Evolutionary conservation across 2,113 vertebrate genomes (phyloP), one percentile per base, ranked within the genome.

Genomic region (Tupaia chinensis): DNA sequence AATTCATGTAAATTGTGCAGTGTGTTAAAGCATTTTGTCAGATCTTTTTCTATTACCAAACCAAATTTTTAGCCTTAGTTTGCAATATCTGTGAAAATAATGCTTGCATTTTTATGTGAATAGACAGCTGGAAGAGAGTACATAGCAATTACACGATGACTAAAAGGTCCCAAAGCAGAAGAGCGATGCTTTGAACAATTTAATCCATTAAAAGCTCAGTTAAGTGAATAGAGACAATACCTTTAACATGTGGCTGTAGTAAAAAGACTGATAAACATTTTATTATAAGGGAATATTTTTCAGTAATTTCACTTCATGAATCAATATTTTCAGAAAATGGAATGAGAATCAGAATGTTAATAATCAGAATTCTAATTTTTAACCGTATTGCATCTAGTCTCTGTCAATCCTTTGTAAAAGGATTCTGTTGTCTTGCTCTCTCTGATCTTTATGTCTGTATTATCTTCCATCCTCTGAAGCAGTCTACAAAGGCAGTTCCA

Each of bases 191-290:
- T 97, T 95, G 83, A 96, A 95, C 86, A 96, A 97, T 97, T 96
- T 94, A 97, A 95, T 94, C 94, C 89, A 97, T 92, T 95, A 97
- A 96, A 94, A 96, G 32, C 82, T 92, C 91, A 95, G 89, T 95
- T 91, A 97, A 96, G 86, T 0, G 2, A 96, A 93, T 94, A 96
- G 95, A 92, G 32, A 93, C 92, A 94, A 84, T 82, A 81, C 27
- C 93, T 95, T 96, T 92, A 95, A 94, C 72, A 94, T 96, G 92
- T 69, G 82, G 76, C 86, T 97, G 72, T 79, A 95, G 89, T 94
- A 97, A 92, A 96, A 95, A 68, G 34, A 88, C 27, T 94, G 34
- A 79, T 96, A 95, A 97, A 96, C 69, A 95, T 88, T 96, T 97
- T 93, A 89, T 82, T 68, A 63, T 95, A 85, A 95, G 86, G 44